Base-by-base conservation (phyloP, 2,888 invertebrate genomes). In the Leistus spinibarbis region DNA sequence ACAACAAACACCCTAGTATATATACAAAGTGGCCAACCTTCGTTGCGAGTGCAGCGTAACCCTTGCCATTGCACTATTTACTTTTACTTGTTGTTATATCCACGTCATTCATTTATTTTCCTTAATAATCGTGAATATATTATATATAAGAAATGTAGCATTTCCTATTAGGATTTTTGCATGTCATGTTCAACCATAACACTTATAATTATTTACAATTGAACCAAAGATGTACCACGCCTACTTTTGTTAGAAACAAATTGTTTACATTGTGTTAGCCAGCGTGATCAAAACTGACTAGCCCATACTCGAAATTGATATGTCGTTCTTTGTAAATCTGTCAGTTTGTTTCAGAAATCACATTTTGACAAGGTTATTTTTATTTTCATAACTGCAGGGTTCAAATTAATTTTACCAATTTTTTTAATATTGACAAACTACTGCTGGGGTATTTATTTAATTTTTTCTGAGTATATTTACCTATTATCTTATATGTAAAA, bases 71-170 rank as follows among this genome's bases (percentile, higher is more conserved):
- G 54, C 67, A 73, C 62, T 73, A 53, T 7, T 73, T 62, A 73
- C 73, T 73, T 73, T 73, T 73, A 73, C 73, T 60, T 22, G 67
- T 73, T 73, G 67, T 67, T 60, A 17, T 67, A n/a, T 17, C 20
- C 64, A 54, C 16, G 13, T 57, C 57, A 9, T 57, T 13, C 16
- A 57, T n/a, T 20, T 70, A 27, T 63, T 22, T 63, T 23, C 27
- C 27, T n/a, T 64, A 60, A 22, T 60, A 60, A 20, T 19, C 23
- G 19, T 56, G 66, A 57, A 56, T 57, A 57, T 56, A 72, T 67
- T 73, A 60, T 66, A n/a, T n/a, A 53, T 67, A 73, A 71, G 23
- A 71, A 67, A 40, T 13, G 57, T 57, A 67, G 54, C 73, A 73
- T 73, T 73, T 73, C 73, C 73, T 67, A 20, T 56, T 67, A 67